These are phyloP conservation scores for Peribatodes rhomboidaria DNA, from an alignment of 2,888 invertebrate species.

Conservation along the genomic window DNA sequence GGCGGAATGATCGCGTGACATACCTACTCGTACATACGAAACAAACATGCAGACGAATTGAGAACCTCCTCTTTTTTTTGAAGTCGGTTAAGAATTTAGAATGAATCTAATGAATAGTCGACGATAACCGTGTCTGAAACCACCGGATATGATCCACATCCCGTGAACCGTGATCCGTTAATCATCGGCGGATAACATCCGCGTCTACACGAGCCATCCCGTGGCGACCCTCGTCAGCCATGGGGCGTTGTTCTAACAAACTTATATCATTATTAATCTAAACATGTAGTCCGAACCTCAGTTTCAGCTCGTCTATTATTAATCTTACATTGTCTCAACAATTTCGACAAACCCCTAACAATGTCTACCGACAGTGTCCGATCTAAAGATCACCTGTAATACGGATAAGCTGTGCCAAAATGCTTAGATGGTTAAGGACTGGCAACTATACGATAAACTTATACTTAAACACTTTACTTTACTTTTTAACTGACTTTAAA, in stretches of 20 bases:
- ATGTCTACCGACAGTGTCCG: background rate
- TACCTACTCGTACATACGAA: no score
- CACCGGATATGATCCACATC: background rate
- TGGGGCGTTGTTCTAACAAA: conserved; percentile 6
- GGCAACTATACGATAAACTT: no score
- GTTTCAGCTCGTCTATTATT: background rate
- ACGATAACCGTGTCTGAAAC: background rate
- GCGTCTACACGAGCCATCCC: background rate
- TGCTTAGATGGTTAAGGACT: no score
- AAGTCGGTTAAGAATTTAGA: no score
- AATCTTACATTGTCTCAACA: background rate
- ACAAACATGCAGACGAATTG: no score
- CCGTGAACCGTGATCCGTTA: background rate
- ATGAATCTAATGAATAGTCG: background rate
- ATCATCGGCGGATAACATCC: conserved; percentile 2
- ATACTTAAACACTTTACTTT: no score
- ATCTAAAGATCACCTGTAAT: background rate
- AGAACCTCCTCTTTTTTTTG: no score
- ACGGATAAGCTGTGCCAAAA: no score
- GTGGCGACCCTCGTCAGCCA: conserved; percentile 7
- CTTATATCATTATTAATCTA: conserved; percentile 9
- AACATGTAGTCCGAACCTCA: background rate
- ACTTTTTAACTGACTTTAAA: no score
- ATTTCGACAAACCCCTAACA: background rate
- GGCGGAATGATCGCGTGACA: no score